These are phyloP conservation scores for Plectrocnemia conspersa DNA, from an alignment of 1,140 invertebrate species.

Conservation along the genomic window DNA sequence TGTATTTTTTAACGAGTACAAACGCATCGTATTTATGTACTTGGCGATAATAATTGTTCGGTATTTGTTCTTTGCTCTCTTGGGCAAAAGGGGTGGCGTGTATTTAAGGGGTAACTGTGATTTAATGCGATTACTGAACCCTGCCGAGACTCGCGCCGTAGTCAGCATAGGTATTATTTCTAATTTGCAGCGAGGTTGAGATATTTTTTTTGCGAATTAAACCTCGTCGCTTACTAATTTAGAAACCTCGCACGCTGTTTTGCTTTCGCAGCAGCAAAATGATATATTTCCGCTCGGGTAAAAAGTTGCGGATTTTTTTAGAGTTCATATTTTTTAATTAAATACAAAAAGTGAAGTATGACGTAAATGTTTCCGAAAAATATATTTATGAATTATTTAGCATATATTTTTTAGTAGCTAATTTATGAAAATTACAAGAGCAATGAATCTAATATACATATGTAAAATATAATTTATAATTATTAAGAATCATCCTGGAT, in stretches of 20 bases:
- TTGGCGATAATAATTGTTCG: not conserved
- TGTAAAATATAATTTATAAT: not conserved
- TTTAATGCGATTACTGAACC: slow-evolving; percentile 11
- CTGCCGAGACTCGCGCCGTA: not conserved
- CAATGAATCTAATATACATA: not conserved
- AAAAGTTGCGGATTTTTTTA: slow-evolving; percentile 1
- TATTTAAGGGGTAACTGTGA: slow-evolving; percentile 9
- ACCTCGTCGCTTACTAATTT: slow-evolving; percentile 7
- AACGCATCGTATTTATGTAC: no score
- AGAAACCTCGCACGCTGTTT: not conserved
- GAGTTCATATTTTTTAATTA: not conserved
- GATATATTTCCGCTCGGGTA: not conserved
- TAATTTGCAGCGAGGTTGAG: slow-evolving; percentile 9
- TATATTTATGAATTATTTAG: no score
- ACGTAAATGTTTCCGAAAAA: no score
- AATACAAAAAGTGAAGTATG: no score
- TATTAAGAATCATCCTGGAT: no score
- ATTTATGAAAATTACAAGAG: not conserved
- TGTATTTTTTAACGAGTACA: no score
- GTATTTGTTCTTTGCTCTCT: not conserved
- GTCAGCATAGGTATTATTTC: slow-evolving; percentile 10
- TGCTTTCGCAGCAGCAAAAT: not conserved
- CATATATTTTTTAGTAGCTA: no score
- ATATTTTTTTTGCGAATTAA: not conserved
- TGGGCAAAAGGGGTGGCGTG: not conserved